Conservation (phyloP, 2,888 invertebrate genomes). For the Troglohyphantes excavatus region DNA sequence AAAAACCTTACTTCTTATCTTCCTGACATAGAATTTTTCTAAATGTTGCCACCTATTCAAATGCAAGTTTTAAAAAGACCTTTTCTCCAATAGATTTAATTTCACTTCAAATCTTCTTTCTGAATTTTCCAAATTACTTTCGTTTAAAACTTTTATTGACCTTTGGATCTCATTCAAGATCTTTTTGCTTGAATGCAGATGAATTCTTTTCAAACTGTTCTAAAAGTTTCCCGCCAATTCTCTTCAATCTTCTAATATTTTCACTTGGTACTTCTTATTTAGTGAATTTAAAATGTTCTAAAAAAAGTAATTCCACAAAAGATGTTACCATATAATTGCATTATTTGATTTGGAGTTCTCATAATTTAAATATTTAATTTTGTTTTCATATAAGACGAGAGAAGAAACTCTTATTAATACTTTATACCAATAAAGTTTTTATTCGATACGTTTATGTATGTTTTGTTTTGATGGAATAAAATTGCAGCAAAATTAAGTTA, state of each 20-base stretch:
- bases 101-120: not conserved
- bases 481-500: too few species aligned
- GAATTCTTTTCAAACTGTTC: not conserved
- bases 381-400: too few species aligned
- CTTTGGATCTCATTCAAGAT: not conserved
- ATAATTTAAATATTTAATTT: too few species aligned
- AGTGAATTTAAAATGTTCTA: not conserved
- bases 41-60: not conserved
- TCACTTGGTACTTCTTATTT: not conserved
- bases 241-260: not conserved
- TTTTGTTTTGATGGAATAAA: too few species aligned
- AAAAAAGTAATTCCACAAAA: not conserved
- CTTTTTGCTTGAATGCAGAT: not conserved
- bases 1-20: not conserved
- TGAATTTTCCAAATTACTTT: constrained; percentile 3
- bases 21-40: not conserved
- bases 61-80: not conserved
- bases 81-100: not conserved
- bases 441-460: too few species aligned
- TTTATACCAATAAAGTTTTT: too few species aligned
- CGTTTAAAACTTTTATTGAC: constrained; percentile 19
- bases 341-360: too few species aligned
- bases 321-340: not conserved
- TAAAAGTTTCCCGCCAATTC: not conserved
- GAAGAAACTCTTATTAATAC: too few species aligned